Conservation (phyloP, 2,888 invertebrate genomes). For the Hipparchia semele region DNA sequence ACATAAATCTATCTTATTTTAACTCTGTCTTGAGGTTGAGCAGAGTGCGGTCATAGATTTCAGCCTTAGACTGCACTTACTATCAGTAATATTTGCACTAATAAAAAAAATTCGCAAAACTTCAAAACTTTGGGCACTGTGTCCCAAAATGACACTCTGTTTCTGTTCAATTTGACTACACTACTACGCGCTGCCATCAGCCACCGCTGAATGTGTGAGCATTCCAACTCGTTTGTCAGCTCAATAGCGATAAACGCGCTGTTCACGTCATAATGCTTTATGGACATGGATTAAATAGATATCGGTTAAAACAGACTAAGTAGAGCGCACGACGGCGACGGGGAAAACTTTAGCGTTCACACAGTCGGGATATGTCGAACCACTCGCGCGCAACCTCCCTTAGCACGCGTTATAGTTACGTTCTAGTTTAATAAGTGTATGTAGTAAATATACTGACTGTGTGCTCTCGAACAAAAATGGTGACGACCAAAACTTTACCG, state of each 20-base stretch:
- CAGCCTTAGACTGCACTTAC: no score
- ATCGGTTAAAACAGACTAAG: constrained; percentile 40
- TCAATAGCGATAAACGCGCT: constrained; percentile 1
- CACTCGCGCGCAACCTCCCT: constrained; percentile 33
- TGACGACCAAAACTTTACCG: constrained; percentile 29
- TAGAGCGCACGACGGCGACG: constrained; percentile 25
- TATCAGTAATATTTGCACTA: no score
- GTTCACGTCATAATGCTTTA: constrained; percentile 25
- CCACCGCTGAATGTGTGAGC: no score
- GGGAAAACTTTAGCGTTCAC: constrained; percentile 24
- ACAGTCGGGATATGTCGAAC: constrained; percentile 32
- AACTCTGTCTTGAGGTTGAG: no score
- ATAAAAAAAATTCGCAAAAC: no score
- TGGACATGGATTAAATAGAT: constrained; percentile 38
- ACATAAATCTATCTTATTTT: no score
- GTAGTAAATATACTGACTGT: constrained; percentile 2
- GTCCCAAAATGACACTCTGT: no score
- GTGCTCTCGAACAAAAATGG: constrained; percentile 30
- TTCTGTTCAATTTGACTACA: no score
- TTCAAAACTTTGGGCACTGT: no score
- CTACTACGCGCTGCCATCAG: no score
- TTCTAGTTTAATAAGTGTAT: constrained; percentile 12
- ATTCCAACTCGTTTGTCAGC: background rate
- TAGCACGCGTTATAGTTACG: constrained; percentile 5
- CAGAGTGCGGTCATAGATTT: no score